A percentile compares a stretch with the other conserved stretches of the same genome.
Conservation (phyloP, 2,888 invertebrate species). For the Dasysyrphus albostriatus region DNA sequence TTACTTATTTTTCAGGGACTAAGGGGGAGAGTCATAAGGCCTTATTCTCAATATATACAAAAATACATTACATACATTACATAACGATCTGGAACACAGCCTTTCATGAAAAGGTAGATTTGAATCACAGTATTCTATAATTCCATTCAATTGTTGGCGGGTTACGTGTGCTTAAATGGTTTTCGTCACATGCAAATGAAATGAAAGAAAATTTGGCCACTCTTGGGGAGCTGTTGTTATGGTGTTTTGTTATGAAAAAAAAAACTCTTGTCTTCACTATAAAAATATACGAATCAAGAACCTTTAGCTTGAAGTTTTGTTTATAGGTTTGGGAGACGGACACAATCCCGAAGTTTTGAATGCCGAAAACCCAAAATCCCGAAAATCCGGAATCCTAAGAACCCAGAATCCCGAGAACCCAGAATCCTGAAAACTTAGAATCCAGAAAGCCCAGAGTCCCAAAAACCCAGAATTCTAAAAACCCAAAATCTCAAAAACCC, state of each 20-base stretch:
- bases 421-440: too few species aligned
- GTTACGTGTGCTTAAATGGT: conserved; percentile 70
- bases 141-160: conserved; percentile 68
- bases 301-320: conserved; percentile 8
- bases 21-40: not conserved
- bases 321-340: not conserved
- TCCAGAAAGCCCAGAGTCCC: too few species aligned
- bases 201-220: conserved; percentile 64
- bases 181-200: conserved; percentile 60
- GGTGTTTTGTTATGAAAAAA: conserved; percentile 16
- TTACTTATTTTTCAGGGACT: conserved; percentile 21
- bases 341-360: too few species aligned
- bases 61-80: not conserved
- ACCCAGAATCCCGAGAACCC: too few species aligned
- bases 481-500: too few species aligned
- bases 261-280: conserved; percentile 10
- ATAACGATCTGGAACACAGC: conserved; percentile 29
- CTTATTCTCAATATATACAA: not conserved
- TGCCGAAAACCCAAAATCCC: too few species aligned
- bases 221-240: conserved; percentile 25
- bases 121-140: conserved; percentile 59
- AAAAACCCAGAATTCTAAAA: too few species aligned
- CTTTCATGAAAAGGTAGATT: conserved; percentile 54
- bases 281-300: conserved; percentile 4
- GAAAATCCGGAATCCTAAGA: too few species aligned